Evolutionary conservation across 92 coral and sea anemone genomes (phyloP), one percentile per base, ranked within the genome.

Genomic region (Zoanthus gigantus): DNA sequence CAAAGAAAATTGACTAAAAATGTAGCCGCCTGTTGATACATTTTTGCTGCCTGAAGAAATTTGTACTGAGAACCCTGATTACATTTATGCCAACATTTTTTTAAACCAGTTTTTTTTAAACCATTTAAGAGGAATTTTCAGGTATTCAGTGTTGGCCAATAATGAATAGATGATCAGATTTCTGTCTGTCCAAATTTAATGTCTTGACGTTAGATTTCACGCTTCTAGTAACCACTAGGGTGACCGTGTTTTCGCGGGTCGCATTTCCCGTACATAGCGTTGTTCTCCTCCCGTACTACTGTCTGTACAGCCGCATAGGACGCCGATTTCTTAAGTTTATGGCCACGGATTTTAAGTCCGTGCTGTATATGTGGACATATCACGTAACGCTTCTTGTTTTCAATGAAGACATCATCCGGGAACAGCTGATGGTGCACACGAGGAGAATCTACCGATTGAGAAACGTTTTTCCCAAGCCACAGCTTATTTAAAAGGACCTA

Each of bases 201-300:
- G 54, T 50, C 54, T 10, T 50, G 54, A 7, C 54, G 9, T 50
- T 50, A 10, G 54, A 50, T 1, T 2, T 50, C 9, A 5, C 12
- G 9, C 12, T 2, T 50, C 58, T 83, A 90, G 48, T 78, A 94
- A 56, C 98, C 98, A 5, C 92, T 94, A 8, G 98, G 90, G 84
- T 83, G 90, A 61, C 98, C 98, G 53, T 88, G 86, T 52, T 96
- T 96, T 67, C 98, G 93, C 16, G 98, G 98, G 77, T 94, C 98
- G 32, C 93, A 88, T 89, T 94, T 94, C 3, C 96, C 98, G 45
- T 86, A 94, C 83, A 96, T 89, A 30, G 86, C 81, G 16, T 93
- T 94, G 77, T 89, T 88, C 9, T 48, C 53, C 34, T 90, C 93
- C 83, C 77, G 82, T 28, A 90, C 84, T 10, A 96, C 77, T 30